Percentiles rank a stretch among this genome's conserved stretches.
phyloP scores from a whole-genome alignment of 35 echinoderm and acorn worm genomes.

The Heliocidaris erythrogramma region DNA sequence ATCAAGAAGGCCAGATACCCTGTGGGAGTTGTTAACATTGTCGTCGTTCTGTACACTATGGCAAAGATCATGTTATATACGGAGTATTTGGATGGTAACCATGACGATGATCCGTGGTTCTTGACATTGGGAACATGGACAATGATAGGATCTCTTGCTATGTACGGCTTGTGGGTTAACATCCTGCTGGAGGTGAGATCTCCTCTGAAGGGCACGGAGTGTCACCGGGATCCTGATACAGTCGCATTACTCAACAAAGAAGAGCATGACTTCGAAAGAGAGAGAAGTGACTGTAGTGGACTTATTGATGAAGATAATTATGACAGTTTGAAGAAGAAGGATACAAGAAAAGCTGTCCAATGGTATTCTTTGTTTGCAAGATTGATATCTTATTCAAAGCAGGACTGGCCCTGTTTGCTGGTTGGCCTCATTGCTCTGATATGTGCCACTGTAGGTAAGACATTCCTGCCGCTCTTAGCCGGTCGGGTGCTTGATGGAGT shows the following conservation, averaged over 20 bases:
- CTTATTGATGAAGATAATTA: not conserved
- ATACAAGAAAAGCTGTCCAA: not conserved
- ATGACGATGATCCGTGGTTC: not conserved
- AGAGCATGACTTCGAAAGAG: too few relatives aligned
- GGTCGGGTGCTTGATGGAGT: not conserved
- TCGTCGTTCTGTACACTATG: not conserved
- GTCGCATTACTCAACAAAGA: too few relatives aligned
- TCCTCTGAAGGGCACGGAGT: not conserved
- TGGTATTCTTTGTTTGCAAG: not conserved
- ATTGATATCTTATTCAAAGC: not conserved
- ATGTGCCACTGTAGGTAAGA: not conserved
- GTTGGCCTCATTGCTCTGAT: not conserved
- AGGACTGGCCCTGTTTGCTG: not conserved
- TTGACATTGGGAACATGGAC: not conserved
- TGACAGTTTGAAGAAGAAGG: not conserved
- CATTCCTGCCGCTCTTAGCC: not conserved
- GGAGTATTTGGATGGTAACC: not conserved
- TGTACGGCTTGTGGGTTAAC: not conserved
- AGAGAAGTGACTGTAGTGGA: slow-evolving; percentile 16
- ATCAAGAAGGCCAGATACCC: not conserved
- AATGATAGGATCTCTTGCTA: not conserved
- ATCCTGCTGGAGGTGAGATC: not conserved
- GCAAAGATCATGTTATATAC: not conserved
- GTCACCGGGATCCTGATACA: too few relatives aligned
- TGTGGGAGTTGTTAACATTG: not conserved